These are phyloP conservation scores for Porites australiensis DNA, from an alignment of 64 coral and sea anemone species.

Conservation along the genomic window DNA sequence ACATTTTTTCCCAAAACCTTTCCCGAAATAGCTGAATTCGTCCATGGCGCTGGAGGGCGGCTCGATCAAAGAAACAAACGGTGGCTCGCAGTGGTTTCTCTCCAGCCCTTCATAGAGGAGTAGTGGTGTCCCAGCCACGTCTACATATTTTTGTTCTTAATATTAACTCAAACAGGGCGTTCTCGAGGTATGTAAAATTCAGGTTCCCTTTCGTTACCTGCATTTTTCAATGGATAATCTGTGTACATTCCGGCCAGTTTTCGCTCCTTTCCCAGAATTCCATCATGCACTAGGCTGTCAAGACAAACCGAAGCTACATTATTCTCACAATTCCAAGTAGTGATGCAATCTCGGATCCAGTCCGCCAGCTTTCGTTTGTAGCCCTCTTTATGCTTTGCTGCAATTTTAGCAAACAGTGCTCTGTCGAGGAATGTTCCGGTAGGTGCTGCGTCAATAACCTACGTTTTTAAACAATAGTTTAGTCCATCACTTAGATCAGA, in stretches of 20 bases:
- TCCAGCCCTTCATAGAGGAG: no score
- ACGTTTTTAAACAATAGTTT: background rate
- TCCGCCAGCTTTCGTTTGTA: conserved; percentile 7
- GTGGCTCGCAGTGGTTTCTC: no score
- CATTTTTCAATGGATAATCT: conserved; percentile 48
- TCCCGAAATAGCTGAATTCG: no score
- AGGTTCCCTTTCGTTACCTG: background rate
- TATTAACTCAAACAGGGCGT: no score
- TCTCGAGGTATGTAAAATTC: no score
- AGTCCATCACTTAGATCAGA: no score
- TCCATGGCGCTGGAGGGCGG: no score
- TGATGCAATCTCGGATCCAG: conserved; percentile 65
- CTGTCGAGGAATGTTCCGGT: conserved; percentile 58
- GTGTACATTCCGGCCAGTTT: conserved; percentile 2
- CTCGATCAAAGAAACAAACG: no score
- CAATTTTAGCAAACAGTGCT: conserved; percentile 55
- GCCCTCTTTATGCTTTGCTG: conserved; percentile 33
- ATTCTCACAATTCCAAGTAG: background rate
- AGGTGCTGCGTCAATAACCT: conserved; percentile 50
- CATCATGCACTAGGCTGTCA: conserved; percentile 48
- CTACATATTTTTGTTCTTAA: no score
- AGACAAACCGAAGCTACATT: conserved; percentile 50
- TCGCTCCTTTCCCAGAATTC: conserved; percentile 23
- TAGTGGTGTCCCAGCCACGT: no score
- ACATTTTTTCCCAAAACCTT: no score